Base-by-base conservation (phyloP, 1,140 invertebrate genomes). In the Drosophila tani region DNA sequence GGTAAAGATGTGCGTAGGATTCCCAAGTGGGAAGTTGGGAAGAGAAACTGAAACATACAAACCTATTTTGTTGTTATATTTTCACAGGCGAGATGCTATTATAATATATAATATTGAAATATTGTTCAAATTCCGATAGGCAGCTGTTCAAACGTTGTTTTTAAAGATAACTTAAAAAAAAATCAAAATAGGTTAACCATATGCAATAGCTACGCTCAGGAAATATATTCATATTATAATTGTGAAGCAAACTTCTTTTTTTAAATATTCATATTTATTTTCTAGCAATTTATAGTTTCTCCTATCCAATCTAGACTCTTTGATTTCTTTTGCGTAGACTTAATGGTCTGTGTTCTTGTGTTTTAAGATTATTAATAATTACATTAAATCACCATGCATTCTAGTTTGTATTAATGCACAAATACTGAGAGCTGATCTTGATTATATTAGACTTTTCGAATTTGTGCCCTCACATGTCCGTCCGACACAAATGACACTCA, bases 401-500 rank as follows among this genome's bases (percentile, higher is more conserved):
- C 12, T 53, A 53, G 50, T 35, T 53, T 1, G 5, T 35, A 19
- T 35, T 19, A 19, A 49, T 64, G 38, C 32, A 47, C 65, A 40
- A 66, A 38, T 45, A 56, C 24, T 6, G 12, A 45, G 32, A 38
- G 21, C 32, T 45, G 64, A 53, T 70, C 49, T 53, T 71, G 66
- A 68, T 73, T 55, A 58, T 49, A 35, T 27, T 32, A 17, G 55
- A 73, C 45, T 49, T 49, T 41, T 32, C 21, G 35, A 40, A 58
- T 71, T 41, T 45, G 47, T 56, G 43, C 51, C 45, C 40, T 70
- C 62, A 67, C n/a, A 41, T 49, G 69, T 73, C 66, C 69, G 66
- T 55, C 51, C 51, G 51, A 55, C 51, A 73, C 51, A 40, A 73
- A 58, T 73, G 69, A 73, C 69, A 73, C 66, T 41, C 35, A 29